Conservation (phyloP, 2,797 vertebrate species). For the Streptopelia turtur region DNA sequence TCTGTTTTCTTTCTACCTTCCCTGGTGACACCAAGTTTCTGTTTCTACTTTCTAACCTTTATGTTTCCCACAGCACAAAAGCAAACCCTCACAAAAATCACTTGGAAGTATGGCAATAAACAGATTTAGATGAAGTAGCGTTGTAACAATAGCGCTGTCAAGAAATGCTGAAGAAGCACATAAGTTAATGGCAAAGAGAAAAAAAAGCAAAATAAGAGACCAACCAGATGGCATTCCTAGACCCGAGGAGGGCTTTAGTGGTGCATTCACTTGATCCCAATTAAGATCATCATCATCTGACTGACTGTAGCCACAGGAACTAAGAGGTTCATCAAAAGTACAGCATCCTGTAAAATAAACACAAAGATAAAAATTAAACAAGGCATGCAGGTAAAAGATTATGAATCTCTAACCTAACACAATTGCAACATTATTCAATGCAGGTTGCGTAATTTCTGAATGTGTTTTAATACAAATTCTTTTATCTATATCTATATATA, state of each 20-base stretch:
- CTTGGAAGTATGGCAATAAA: not conserved
- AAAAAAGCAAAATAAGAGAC: constrained; percentile 31
- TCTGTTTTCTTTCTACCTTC: not conserved
- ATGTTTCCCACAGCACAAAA: not conserved
- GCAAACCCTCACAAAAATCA: not conserved
- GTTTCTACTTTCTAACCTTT: not conserved
- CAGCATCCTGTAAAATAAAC: constrained; percentile 87
- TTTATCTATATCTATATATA: not conserved
- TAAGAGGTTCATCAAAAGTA: constrained; percentile 91
- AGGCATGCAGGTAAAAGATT: not conserved
- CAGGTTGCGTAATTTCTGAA: not conserved
- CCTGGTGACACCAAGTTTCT: not conserved
- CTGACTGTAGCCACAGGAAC: constrained; percentile 94
- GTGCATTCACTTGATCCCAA: constrained; percentile 92
- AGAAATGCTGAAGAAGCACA: not conserved
- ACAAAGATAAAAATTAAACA: not conserved
- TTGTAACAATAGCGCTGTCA: not conserved
- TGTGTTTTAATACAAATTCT: not conserved
- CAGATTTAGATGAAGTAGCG: not conserved
- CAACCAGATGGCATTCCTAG: constrained; percentile 94
- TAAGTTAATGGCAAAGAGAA: not conserved
- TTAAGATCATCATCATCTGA: constrained; percentile 92
- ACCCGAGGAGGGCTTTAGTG: constrained; percentile 84
- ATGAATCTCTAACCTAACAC: not conserved
- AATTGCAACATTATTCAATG: not conserved